A percentile compares a stretch with the other conserved stretches of the same genome.
These are phyloP conservation scores for Zosterops japonicus DNA, from an alignment of 2,113 vertebrate species.

Conservation along the genomic window DNA sequence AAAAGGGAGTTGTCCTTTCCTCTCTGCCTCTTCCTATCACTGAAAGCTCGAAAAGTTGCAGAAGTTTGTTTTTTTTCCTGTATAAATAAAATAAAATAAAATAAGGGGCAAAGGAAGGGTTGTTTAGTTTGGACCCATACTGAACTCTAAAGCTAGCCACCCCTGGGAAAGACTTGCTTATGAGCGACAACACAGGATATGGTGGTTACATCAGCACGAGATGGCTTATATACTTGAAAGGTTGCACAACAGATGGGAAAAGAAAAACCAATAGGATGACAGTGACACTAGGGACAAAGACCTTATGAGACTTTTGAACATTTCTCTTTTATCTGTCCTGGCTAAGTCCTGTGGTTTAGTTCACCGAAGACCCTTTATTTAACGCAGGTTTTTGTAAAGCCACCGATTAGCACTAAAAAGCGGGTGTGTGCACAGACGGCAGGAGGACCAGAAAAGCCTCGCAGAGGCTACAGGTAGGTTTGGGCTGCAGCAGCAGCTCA, in stretches of 20 bases:
- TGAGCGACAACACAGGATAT: background rate
- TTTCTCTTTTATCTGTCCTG: background rate
- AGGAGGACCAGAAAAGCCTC: background rate
- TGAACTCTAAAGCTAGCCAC: background rate
- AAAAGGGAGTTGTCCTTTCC: background rate
- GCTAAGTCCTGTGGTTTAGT: background rate
- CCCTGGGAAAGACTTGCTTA: background rate
- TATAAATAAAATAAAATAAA: background rate
- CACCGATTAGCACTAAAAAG: background rate
- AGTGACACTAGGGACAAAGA: background rate
- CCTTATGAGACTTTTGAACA: background rate
- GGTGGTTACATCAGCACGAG: constrained; percentile 8
- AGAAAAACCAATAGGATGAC: background rate
- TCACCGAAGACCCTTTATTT: background rate
- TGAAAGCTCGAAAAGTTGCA: background rate
- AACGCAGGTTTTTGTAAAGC: background rate
- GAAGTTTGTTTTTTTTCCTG: background rate
- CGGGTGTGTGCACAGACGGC: rapidly evolving
- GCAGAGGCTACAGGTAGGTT: background rate
- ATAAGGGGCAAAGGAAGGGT: background rate
- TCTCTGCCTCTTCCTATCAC: background rate
- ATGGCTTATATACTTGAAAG: background rate
- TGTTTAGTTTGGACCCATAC: background rate
- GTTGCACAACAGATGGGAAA: background rate
- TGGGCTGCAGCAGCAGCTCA: background rate